Evolutionary conservation across 2,113 vertebrate species (phyloP).

Genomic region (Ranitomeya imitator): DNA sequence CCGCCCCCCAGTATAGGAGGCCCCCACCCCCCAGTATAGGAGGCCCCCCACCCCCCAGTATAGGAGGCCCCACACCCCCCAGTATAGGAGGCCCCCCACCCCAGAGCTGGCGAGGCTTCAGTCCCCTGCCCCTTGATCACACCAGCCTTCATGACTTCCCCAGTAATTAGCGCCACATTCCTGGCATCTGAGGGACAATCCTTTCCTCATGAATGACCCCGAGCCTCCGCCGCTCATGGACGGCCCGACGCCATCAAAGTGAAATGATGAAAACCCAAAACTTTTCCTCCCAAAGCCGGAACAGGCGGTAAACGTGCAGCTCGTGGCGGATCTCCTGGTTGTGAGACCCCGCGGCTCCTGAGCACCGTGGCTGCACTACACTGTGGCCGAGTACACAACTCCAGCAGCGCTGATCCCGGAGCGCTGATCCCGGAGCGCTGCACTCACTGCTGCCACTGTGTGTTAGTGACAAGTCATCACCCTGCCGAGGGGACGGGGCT

Average conservation of each 20-base stretch:
- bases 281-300: too few species aligned
- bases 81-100: not conserved
- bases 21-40: too few species aligned
- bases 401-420: conserved; percentile 13
- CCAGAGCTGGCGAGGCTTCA: not conserved
- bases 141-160: not conserved
- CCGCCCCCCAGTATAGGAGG: too few species aligned
- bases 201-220: not conserved
- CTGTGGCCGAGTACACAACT: not conserved
- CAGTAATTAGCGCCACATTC: not conserved
- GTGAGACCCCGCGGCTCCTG: too few species aligned
- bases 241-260: too few species aligned
- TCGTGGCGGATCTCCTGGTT: too few species aligned
- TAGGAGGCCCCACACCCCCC: too few species aligned
- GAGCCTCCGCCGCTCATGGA: not conserved
- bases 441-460: conserved; percentile 1
- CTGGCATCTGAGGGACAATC: not conserved
- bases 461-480: not conserved
- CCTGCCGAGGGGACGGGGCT: not conserved
- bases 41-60: too few species aligned
- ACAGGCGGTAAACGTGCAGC: too few species aligned
- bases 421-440: not conserved
- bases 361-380: too few species aligned
- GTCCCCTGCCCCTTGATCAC: not conserved
- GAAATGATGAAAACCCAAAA: too few species aligned